Conservation (phyloP, 2,797 vertebrate genomes). For the Chaetophractus vellerosus region DNA sequence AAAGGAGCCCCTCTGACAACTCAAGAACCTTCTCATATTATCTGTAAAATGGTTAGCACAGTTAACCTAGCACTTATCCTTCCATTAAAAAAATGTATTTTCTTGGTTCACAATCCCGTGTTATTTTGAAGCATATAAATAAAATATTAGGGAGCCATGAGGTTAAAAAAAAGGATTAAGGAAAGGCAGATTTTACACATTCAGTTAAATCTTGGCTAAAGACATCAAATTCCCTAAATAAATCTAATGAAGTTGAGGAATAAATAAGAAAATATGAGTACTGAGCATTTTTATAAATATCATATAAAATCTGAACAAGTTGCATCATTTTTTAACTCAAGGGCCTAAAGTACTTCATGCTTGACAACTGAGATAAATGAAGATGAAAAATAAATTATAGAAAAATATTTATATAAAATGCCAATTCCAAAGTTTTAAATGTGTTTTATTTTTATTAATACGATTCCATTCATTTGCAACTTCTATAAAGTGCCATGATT, state of each 20-base stretch:
- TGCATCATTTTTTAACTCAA: not conserved
- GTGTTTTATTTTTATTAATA: not conserved
- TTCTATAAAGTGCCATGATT: slow-evolving; percentile 39
- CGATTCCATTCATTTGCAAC: not conserved
- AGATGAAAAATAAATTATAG: not conserved
- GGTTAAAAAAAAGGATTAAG: not conserved
- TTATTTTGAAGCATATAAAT: not conserved
- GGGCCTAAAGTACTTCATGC: not conserved
- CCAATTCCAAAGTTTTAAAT: slow-evolving; percentile 16
- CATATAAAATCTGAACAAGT: slow-evolving; percentile 6
- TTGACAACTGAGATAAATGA: slow-evolving; percentile 36
- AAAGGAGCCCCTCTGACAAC: not conserved
- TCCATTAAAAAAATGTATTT: slow-evolving; percentile 28
- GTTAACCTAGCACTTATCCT: not conserved
- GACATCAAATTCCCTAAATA: not conserved
- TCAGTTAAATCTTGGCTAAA: slow-evolving; percentile 28
- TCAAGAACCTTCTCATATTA: slow-evolving; percentile 11
- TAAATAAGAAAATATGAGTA: slow-evolving; percentile 21
- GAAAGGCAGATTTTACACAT: not conserved
- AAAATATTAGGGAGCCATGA: not conserved
- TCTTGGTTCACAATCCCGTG: not conserved
- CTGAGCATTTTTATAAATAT: slow-evolving; percentile 20
- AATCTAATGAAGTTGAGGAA: slow-evolving; percentile 25
- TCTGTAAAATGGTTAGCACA: not conserved
- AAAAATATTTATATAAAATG: slow-evolving; percentile 12